Evolutionary conservation across 2,888 invertebrate species (phyloP).

Genomic region (Drosophila peninsularis): DNA sequence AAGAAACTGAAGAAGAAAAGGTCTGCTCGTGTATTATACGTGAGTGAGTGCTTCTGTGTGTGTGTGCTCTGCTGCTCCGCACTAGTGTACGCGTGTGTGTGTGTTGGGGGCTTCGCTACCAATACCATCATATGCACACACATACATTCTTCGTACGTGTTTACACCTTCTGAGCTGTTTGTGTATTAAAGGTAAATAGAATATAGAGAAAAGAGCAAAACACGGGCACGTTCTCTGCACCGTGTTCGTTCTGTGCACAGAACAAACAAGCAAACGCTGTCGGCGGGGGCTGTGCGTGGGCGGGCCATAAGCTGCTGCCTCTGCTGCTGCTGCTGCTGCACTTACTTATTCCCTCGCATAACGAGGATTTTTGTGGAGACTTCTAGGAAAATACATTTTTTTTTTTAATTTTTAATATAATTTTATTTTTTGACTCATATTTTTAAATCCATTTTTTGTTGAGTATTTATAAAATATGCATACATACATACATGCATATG

Average conservation of each 20-base stretch:
- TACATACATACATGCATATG: neutral
- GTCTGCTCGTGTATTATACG: constrained; percentile 23
- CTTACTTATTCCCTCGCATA: constrained; percentile 22
- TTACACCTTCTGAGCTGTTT: constrained; percentile 68
- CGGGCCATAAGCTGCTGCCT: constrained; percentile 22
- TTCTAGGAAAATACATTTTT: constrained; percentile 32
- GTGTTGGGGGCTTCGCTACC: constrained; percentile 37
- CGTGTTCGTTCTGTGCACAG: constrained; percentile 34
- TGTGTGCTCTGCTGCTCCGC: constrained; percentile 26
- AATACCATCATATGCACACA: constrained; percentile 43
- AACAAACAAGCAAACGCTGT: constrained; percentile 47
- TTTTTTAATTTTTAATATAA: constrained; percentile 3
- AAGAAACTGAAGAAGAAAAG: constrained; percentile 48
- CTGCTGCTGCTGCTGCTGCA: constrained; percentile 31
- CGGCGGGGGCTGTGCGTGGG: constrained; percentile 44
- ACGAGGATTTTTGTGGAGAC: constrained; percentile 28
- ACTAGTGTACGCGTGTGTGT: constrained; percentile 29
- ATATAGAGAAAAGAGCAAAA: constrained; percentile 60
- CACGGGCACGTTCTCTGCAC: constrained; percentile 46
- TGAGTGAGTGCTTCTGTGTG: constrained; percentile 15
- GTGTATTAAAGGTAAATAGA: constrained; percentile 71
- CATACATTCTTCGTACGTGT: constrained; percentile 47
- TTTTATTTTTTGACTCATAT: constrained; percentile 6
- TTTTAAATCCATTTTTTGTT: constrained; percentile 5
- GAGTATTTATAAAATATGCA: neutral